Base-by-base conservation (phyloP, 1,140 invertebrate species). In the Eupristina koningsbergeri region DNA sequence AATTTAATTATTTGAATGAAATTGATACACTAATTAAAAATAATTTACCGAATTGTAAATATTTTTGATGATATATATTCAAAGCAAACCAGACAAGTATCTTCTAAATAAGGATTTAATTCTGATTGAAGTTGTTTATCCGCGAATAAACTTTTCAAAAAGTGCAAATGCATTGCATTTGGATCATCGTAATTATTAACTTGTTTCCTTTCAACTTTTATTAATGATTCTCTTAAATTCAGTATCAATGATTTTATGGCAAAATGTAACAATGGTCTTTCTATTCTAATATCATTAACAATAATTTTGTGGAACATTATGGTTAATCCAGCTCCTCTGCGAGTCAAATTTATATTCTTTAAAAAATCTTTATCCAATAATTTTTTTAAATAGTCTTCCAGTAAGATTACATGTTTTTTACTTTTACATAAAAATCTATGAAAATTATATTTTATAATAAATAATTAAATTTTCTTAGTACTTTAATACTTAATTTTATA, bases 291-390 rank as follows among this genome's bases (percentile, higher is more conserved):
- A 88, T 96, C 96, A 86, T 93, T 95, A 47, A 94, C 94, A 0
- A 96, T 93, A 29, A 97, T 94, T 87, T 93, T 94, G 81, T 96
- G 94, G 84, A 97, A 94, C 90, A 97, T 94, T 47, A 96, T 95
- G 9, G 96, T 94, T 3, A 96, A 92, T 36, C 96, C 96, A n/a
- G 96, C 96, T 73, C 96, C 96, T 83, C 95, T 93, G 82, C 96
- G 92, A 1, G 96, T 96, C 9, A 95, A 93, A 85, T 93, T 94
- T 89, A 53, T 89, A 85, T 64, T 88, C 45, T 83, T 76, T 61
- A 74, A 79, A 19, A 34, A 73, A 29, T 88, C 84, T 19, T 87
- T 73, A 53, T 80, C 86, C 26, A 90, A 39, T 50, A 91, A 86
- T 80, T 71, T 87, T 41, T 79, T 81, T 34, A 92, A 26, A 63